A percentile compares a stretch with the other conserved stretches of the same genome.
phyloP scores from a whole-genome alignment of 1,140 invertebrate genomes.

The Tetragonula clypearis region DNA sequence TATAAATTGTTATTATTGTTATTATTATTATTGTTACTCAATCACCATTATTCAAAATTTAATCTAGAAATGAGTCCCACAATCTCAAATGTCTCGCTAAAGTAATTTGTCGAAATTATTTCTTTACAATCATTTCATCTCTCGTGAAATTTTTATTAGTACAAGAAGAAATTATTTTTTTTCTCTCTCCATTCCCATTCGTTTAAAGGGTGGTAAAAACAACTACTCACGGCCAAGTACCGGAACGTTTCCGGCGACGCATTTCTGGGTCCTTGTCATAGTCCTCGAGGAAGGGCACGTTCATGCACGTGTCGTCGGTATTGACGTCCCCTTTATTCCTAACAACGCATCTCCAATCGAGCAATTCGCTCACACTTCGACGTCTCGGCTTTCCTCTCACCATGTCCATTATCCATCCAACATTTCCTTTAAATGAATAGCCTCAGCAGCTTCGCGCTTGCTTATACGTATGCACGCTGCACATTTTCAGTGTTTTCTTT shows the following conservation, averaged over 20 bases:
- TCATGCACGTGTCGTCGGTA: constrained; percentile 22
- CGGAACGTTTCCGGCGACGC: constrained; percentile 74
- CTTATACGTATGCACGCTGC: background rate
- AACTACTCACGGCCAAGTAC: constrained; percentile 79
- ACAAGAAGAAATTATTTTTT: background rate
- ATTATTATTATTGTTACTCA: background rate
- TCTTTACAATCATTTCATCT: background rate
- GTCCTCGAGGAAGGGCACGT: constrained; percentile 51
- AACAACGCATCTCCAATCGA: constrained; percentile 65
- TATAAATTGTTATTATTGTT: too few relatives aligned
- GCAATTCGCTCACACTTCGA: constrained; percentile 72
- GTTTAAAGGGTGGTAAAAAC: constrained; percentile 14
- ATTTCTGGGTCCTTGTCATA: constrained; percentile 68
- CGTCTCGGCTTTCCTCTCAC: constrained; percentile 70
- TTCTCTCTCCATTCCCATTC: background rate
- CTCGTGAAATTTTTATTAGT: background rate
- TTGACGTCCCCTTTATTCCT: constrained; percentile 21
- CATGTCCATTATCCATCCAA: constrained; percentile 61
- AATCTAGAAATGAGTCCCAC: background rate
- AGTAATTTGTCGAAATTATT: too few relatives aligned
- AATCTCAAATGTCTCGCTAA: background rate
- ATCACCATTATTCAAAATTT: background rate
- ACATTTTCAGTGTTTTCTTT: background rate
- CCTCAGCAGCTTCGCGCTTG: background rate
- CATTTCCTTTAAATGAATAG: constrained; percentile 12